Evolutionary conservation across 2,888 invertebrate genomes (phyloP), one percentile per base, ranked within the genome.

Genomic region (Synanthedon formicaeformis): DNA sequence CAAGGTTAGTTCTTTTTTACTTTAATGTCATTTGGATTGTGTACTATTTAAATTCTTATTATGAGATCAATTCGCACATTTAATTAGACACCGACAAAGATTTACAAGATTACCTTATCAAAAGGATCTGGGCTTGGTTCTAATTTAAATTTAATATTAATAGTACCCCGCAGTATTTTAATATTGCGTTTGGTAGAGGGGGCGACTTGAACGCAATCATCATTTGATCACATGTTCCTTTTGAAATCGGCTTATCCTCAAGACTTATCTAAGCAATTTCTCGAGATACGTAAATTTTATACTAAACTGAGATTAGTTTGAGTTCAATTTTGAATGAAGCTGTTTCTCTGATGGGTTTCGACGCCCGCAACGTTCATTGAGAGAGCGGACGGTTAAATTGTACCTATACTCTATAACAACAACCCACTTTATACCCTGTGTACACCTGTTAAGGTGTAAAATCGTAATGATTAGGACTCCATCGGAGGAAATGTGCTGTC

Each of bases 181-280:
- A 81, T 86, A 85, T 77, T 81, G 77, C 72, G 67, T 64, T 58
- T 58, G 1, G 12, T 14, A 60, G 62, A 59, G 54, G 55, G 56
- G 54, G 52, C 61, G 51, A 50, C 48, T 51, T 61, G 63, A 67
- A 73, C 76, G 80, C 83, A 82, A 84, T 84, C 84, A 81, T 71
- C 79, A 76, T 77, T 75, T 76, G 79, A 84, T 84, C 85, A 83
- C 82, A 81, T 78, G 81, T 77, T 78, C 78, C 81, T 81, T 83
- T 78, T 78, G 74, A 82, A 83, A 83, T 78, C 79, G 75, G 81
- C 84, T 85, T 83, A 83, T 79, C 78, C 72, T 63, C 55, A 65
- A 71, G 71, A 67, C 67, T 69, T 67, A 68, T 69, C 73, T 70
- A 66, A 66, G 68, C 66, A 59, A 60, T 59, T 61, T 56, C 54